phyloP scores from a whole-genome alignment of 2,113 vertebrate species.

The Apeltes quadracus region DNA sequence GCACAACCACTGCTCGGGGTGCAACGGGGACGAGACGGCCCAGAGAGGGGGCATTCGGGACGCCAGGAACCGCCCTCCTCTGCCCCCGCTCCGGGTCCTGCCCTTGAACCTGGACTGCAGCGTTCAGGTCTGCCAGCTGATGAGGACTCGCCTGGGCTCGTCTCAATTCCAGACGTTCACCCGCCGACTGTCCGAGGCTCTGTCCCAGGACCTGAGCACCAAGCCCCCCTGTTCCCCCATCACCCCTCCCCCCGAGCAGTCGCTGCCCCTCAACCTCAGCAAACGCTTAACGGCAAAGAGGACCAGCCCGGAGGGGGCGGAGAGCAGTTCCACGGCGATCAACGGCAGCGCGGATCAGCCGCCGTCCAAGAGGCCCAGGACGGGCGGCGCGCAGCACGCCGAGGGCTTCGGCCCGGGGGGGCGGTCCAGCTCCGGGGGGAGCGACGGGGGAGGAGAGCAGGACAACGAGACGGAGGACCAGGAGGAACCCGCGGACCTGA shows the following conservation, averaged over 20 bases:
- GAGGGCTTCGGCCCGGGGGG: slow-evolving; percentile 40
- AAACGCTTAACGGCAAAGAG: slow-evolving; percentile 71
- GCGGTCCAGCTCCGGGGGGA: not conserved
- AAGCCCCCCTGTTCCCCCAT: slow-evolving; percentile 60
- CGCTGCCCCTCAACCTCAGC: slow-evolving; percentile 82
- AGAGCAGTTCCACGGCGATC: not conserved
- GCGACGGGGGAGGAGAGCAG: slow-evolving; percentile 30
- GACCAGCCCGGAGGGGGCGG: slow-evolving; percentile 36
- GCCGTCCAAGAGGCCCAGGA: slow-evolving; percentile 50
- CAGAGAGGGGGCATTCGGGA: slow-evolving; percentile 42
- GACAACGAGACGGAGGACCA: slow-evolving; percentile 55
- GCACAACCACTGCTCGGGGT: slow-evolving; percentile 61
- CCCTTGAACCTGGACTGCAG: slow-evolving; percentile 83
- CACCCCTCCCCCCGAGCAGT: slow-evolving; percentile 74
- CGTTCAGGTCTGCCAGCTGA: slow-evolving; percentile 81
- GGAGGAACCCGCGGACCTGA: slow-evolving; percentile 82
- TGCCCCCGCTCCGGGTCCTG: slow-evolving; percentile 80
- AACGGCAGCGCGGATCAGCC: slow-evolving; percentile 40
- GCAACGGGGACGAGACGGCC: slow-evolving; percentile 40
- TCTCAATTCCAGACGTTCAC: slow-evolving; percentile 80
- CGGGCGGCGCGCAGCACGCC: slow-evolving; percentile 14
- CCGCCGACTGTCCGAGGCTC: slow-evolving; percentile 78
- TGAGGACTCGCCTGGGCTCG: slow-evolving; percentile 76
- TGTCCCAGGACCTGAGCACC: slow-evolving; percentile 79
- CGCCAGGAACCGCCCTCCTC: slow-evolving; percentile 48